A percentile compares a stretch with the other conserved stretches of the same genome.
Conservation (phyloP, 2,797 vertebrate species). For the Brotula barbata region DNA sequence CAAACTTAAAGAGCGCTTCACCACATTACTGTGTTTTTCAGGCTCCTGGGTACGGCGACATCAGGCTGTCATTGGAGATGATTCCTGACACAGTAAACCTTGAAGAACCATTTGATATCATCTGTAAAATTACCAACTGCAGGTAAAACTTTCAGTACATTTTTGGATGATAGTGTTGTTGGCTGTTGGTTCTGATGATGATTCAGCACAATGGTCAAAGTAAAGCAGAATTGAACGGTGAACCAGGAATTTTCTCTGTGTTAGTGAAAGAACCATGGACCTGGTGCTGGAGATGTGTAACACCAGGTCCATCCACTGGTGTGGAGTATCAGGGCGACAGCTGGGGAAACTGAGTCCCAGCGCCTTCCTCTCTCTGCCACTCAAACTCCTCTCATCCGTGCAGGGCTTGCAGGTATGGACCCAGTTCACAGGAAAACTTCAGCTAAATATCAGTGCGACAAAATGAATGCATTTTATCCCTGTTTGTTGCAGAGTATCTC, state of each 20-base stretch:
- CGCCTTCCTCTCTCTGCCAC: constrained; percentile 89
- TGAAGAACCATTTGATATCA: constrained; percentile 96
- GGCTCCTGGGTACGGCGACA: constrained; percentile 98
- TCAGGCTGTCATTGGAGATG: constrained; percentile 91
- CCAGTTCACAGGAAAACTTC: too few species aligned
- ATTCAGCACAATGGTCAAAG: neutral
- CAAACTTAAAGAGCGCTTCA: neutral
- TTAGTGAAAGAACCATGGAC: constrained; percentile 97
- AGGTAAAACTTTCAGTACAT: constrained; percentile 78
- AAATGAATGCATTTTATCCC: neutral
- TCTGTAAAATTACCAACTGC: constrained; percentile 99
- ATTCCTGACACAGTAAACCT: constrained; percentile 96
- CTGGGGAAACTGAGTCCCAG: constrained; percentile 92
- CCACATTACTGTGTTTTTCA: constrained; percentile 45
- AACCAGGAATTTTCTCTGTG: neutral
- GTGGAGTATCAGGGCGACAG: constrained; percentile 93
- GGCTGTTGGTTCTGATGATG: too few species aligned
- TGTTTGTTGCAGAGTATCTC: constrained; percentile 87
- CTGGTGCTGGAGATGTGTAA: constrained; percentile 97
- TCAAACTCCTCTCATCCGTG: constrained; percentile 90
- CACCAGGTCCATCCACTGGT: constrained; percentile 95
- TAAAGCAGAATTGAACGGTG: neutral
- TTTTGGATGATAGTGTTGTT: too few species aligned
- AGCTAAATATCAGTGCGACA: accelerated
- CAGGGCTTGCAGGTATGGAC: constrained; percentile 92